Conservation (phyloP, 2,888 invertebrate species). For the Salticus scenicus region DNA sequence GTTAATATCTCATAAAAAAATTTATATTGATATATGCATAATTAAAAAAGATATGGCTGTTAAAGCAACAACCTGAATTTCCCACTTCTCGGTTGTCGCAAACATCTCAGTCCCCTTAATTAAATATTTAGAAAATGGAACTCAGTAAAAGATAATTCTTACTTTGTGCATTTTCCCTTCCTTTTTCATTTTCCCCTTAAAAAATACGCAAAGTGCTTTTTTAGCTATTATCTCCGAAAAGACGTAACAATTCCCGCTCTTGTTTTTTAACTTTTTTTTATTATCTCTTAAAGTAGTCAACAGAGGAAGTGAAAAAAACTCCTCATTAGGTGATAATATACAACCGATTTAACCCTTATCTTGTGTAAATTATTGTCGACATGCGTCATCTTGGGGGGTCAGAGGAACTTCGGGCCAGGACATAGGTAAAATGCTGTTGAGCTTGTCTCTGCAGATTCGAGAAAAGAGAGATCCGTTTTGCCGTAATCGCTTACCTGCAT, state of each 20-base stretch:
- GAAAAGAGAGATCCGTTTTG: too few relatives aligned
- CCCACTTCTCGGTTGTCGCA: too few relatives aligned
- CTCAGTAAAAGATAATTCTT: too few relatives aligned
- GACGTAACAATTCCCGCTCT: conserved; percentile 1
- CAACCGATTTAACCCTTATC: conserved; percentile 64
- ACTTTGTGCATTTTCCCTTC: neutral
- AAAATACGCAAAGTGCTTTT: conserved; percentile 9
- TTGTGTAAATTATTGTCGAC: conserved; percentile 55
- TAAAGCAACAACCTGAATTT: too few relatives aligned
- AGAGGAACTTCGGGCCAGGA: neutral
- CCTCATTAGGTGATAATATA: conserved; percentile 66
- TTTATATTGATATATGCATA: too few relatives aligned
- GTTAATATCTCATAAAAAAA: too few relatives aligned
- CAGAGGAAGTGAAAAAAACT: conserved; percentile 32
- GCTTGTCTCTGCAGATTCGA: neutral
- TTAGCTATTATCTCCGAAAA: neutral
- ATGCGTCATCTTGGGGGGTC: conserved; percentile 52
- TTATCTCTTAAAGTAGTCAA: conserved; percentile 44
- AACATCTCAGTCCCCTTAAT: too few relatives aligned
- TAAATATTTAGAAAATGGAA: too few relatives aligned
- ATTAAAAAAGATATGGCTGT: too few relatives aligned
- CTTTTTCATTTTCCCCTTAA: neutral
- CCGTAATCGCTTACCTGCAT: too few relatives aligned
- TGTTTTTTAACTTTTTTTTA: neutral
- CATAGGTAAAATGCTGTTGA: neutral